phyloP scores from a whole-genome alignment of 1,140 invertebrate species.

The Drosophila bocqueti region DNA sequence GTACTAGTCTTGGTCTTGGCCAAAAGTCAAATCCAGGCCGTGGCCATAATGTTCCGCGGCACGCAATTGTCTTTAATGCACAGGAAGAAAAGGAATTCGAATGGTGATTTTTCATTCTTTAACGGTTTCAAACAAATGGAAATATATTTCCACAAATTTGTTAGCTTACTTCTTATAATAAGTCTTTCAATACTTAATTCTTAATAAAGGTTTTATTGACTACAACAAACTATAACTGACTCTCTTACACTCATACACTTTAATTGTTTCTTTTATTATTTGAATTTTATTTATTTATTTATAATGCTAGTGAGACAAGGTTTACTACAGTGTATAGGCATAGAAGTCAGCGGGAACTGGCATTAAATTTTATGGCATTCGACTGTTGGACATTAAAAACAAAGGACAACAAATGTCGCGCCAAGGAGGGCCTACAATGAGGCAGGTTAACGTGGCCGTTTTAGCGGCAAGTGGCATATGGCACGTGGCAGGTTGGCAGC shows the following conservation, averaged over 20 bases:
- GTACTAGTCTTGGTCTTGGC: slow-evolving; percentile 37
- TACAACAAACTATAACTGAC: too few relatives aligned
- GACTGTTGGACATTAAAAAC: slow-evolving; percentile 73
- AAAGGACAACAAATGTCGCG: slow-evolving; percentile 64
- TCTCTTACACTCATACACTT: too few relatives aligned
- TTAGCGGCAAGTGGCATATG: slow-evolving; percentile 58
- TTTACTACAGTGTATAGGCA: not conserved
- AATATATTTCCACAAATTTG: too few relatives aligned
- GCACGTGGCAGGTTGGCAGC: slow-evolving; percentile 39
- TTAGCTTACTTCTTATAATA: too few relatives aligned
- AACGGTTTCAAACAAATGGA: not conserved
- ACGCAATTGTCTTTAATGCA: slow-evolving; percentile 59
- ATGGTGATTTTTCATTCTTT: not conserved
- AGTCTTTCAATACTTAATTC: too few relatives aligned
- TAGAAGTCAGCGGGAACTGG: slow-evolving; percentile 13
- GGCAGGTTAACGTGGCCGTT: slow-evolving; percentile 47
- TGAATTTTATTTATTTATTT: not conserved
- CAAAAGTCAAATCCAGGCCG: slow-evolving; percentile 37
- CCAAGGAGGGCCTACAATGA: slow-evolving; percentile 15
- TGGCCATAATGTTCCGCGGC: slow-evolving; percentile 53
- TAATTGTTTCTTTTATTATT: too few relatives aligned
- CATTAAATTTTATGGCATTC: slow-evolving; percentile 80
- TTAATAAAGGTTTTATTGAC: too few relatives aligned
- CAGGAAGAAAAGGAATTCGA: not conserved
- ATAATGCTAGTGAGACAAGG: not conserved